phyloP scores from a whole-genome alignment of 2,888 invertebrate genomes.

The Drosophila niveifrons region DNA sequence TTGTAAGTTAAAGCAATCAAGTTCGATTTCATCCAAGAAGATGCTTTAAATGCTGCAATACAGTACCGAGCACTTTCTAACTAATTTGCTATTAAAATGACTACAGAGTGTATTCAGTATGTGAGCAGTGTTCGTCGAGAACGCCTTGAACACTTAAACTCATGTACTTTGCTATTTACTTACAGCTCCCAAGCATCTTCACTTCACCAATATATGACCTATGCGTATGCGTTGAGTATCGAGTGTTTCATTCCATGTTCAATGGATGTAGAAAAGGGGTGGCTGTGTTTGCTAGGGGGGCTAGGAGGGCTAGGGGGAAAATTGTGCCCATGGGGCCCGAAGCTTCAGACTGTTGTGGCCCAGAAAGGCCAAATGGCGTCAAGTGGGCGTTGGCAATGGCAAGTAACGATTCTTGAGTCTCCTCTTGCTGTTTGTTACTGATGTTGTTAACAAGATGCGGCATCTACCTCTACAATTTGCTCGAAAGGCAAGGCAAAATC shows the following conservation, averaged over 20 bases:
- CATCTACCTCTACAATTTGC: slow-evolving; percentile 67
- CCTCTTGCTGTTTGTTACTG: slow-evolving; percentile 25
- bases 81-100: slow-evolving; percentile 59
- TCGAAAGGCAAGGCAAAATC: slow-evolving; percentile 47
- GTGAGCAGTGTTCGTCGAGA: slow-evolving; percentile 4
- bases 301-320: slow-evolving; percentile 3
- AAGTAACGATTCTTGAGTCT: slow-evolving; percentile 29
- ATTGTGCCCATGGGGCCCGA: slow-evolving; percentile 41
- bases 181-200: slow-evolving; percentile 48
- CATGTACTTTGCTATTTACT: slow-evolving; percentile 48
- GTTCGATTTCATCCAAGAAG: slow-evolving; percentile 24
- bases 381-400: slow-evolving; percentile 58
- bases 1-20: not conserved
- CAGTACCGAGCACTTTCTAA: slow-evolving; percentile 37
- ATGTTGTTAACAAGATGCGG: slow-evolving; percentile 69
- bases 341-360: slow-evolving; percentile 6
- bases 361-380: slow-evolving; percentile 63
- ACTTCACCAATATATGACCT: slow-evolving; percentile 33
- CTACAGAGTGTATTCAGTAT: slow-evolving; percentile 24
- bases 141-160: slow-evolving; percentile 33
- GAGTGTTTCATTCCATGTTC: slow-evolving; percentile 50
- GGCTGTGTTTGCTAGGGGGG: not conserved
- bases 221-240: slow-evolving; percentile 24
- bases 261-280: slow-evolving; percentile 11
- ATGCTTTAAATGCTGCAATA: slow-evolving; percentile 40